phyloP scores from a whole-genome alignment of 2,797 vertebrate species.

The Allobates femoralis region DNA sequence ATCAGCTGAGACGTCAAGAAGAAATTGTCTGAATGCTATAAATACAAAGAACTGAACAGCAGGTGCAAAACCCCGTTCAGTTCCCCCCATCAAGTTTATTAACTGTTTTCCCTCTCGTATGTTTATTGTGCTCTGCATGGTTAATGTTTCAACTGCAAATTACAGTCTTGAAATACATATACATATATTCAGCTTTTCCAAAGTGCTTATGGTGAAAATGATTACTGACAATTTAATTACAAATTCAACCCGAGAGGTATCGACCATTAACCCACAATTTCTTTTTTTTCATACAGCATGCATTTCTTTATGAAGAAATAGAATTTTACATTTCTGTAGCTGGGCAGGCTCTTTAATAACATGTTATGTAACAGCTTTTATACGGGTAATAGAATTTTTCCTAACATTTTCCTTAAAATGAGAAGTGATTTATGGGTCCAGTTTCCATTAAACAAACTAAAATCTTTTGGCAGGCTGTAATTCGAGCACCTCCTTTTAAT shows the following conservation, averaged over 20 bases:
- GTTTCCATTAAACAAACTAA: slow-evolving; percentile 71
- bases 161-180: background rate
- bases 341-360: slow-evolving; percentile 40
- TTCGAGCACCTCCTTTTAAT: slow-evolving; percentile 67
- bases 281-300: background rate
- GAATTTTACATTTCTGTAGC: slow-evolving; percentile 18
- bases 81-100: slow-evolving; percentile 3
- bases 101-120: background rate
- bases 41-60: background rate
- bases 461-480: slow-evolving; percentile 70
- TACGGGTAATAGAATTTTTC: slow-evolving; percentile 63
- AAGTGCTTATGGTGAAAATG: background rate
- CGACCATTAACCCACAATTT: slow-evolving; percentile 11
- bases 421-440: slow-evolving; percentile 69
- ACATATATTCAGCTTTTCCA: background rate
- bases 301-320: slow-evolving; percentile 33
- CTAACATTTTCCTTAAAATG: slow-evolving; percentile 62
- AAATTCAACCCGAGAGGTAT: slow-evolving; percentile 13
- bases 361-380: slow-evolving; percentile 60
- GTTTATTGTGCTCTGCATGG: background rate
- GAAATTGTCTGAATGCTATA: background rate
- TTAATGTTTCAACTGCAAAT: background rate
- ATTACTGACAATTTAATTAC: slow-evolving; percentile 17
- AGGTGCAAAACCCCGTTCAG: background rate
- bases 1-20: background rate